These are phyloP conservation scores for Pammene fasciana DNA, from an alignment of 2,888 invertebrate genomes.

Conservation along the genomic window DNA sequence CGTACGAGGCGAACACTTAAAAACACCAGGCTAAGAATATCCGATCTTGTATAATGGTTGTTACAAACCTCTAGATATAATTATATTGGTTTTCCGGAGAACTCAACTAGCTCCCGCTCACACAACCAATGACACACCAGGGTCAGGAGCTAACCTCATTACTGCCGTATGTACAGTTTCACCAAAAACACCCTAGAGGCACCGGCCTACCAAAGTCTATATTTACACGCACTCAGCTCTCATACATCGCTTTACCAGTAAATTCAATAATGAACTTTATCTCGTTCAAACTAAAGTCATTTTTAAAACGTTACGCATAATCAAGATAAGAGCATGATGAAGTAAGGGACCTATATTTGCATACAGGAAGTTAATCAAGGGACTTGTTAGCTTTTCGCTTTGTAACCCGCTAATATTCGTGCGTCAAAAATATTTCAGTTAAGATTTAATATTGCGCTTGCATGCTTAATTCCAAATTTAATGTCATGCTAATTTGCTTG, in stretches of 20 bases:
- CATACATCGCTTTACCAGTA: neutral
- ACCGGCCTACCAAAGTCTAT: constrained; percentile 51
- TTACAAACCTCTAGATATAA: too few relatives aligned
- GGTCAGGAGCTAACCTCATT: constrained; percentile 55
- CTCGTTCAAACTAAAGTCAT: neutral
- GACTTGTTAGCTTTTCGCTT: constrained; percentile 47
- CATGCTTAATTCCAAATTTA: constrained; percentile 29
- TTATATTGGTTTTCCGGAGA: neutral
- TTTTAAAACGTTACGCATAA: too few relatives aligned
- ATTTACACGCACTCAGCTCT: constrained; percentile 60
- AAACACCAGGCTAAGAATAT: too few relatives aligned
- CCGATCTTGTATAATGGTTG: too few relatives aligned
- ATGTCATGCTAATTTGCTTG: constrained; percentile 21
- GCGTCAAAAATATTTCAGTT: constrained; percentile 33
- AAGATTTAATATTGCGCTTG: constrained; percentile 32
- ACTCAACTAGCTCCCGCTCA: neutral
- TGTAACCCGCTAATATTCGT: constrained; percentile 41
- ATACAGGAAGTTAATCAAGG: constrained; percentile 66
- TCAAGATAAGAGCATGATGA: constrained; percentile 1
- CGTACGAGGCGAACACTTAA: too few relatives aligned
- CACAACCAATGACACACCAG: neutral
- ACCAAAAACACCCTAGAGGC: constrained; percentile 62
- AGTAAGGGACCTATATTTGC: constrained; percentile 49
- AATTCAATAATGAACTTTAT: neutral
- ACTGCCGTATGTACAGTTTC: constrained; percentile 65